These are phyloP conservation scores for Autographa gamma DNA, from an alignment of 2,888 invertebrate species.

Conservation along the genomic window DNA sequence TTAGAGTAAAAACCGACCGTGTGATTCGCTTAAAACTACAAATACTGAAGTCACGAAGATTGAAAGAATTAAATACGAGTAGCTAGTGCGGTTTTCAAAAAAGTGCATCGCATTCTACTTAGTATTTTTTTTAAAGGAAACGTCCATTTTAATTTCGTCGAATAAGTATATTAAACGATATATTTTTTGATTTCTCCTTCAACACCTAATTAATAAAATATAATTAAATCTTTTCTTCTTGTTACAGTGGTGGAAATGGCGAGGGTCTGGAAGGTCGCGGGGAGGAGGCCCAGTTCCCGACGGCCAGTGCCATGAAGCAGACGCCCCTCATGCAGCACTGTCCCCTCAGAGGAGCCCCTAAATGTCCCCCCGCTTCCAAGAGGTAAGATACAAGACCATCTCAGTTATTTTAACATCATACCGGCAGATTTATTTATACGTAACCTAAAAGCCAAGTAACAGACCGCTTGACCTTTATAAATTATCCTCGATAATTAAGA, in stretches of 20 bases:
- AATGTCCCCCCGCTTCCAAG: conserved; percentile 92
- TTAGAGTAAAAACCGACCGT: too few relatives aligned
- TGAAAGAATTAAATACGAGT: too few relatives aligned
- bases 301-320: conserved; percentile 79
- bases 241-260: conserved; percentile 76
- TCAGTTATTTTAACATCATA: not conserved
- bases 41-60: too few relatives aligned
- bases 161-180: too few relatives aligned
- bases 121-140: too few relatives aligned
- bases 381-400: conserved; percentile 68
- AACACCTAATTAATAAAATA: not conserved
- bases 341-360: conserved; percentile 90
- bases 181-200: too few relatives aligned
- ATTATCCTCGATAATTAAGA: not conserved
- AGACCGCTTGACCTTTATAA: not conserved
- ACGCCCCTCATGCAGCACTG: conserved; percentile 90
- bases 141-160: too few relatives aligned
- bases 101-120: too few relatives aligned
- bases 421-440: not conserved
- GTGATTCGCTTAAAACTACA: too few relatives aligned
- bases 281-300: conserved; percentile 78
- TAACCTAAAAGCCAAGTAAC: not conserved
- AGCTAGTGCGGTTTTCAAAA: too few relatives aligned
- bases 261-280: conserved; percentile 78
- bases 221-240: conserved; percentile 13